These are phyloP conservation scores for Melipona bicolor DNA, from an alignment of 2,888 invertebrate genomes.

Conservation along the genomic window DNA sequence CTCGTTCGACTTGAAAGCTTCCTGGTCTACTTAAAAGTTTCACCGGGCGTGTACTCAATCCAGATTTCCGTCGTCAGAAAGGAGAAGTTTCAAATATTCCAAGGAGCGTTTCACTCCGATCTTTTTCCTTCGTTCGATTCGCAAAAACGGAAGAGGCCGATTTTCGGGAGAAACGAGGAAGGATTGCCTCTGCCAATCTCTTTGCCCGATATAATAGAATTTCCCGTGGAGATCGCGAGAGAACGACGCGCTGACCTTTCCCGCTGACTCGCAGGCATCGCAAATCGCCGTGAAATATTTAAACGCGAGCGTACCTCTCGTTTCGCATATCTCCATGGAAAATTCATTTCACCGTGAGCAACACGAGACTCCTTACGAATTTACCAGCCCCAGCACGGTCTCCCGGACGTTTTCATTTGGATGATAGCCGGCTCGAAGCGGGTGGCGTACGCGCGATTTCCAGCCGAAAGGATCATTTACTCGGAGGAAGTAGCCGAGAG, in stretches of 20 bases:
- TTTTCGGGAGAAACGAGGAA: neutral
- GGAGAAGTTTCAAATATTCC: neutral
- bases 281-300: constrained; percentile 10
- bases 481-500: constrained; percentile 83
- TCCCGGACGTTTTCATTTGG: constrained; percentile 87
- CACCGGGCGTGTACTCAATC: constrained; percentile 1
- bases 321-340: neutral
- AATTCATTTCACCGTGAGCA: constrained; percentile 11
- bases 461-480: constrained; percentile 84
- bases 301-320: neutral
- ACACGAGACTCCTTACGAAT: constrained; percentile 5
- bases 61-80: neutral
- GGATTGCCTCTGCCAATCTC: too few species aligned
- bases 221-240: neutral
- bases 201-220: neutral
- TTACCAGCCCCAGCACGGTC: constrained; percentile 85
- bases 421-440: constrained; percentile 85
- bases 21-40: neutral
- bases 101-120: neutral
- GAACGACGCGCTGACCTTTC: neutral
- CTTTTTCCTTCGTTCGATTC: neutral
- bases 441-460: constrained; percentile 85
- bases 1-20: neutral
- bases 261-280: neutral
- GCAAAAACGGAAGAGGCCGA: neutral